A percentile compares a stretch with the other conserved stretches of the same genome.
Conservation (phyloP, 37 sponge, comb jelly and placozoan genomes). For the Diacarnus erythraeanus region DNA sequence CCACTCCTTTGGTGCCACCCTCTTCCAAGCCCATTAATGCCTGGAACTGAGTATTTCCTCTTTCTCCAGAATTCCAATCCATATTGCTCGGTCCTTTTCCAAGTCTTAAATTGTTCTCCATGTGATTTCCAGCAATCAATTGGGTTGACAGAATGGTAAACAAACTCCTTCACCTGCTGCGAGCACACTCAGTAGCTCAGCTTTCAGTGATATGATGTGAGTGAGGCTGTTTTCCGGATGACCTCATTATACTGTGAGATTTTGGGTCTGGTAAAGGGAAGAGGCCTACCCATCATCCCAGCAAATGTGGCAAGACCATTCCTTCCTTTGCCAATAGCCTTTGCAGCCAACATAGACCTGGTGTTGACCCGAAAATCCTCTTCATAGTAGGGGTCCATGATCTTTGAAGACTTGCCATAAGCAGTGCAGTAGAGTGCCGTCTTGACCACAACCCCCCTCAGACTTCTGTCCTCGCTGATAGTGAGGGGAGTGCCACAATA, state of each 20-base stretch:
- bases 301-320: neutral
- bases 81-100: neutral
- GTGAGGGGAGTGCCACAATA: neutral
- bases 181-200: no score
- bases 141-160: no score
- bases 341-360: neutral
- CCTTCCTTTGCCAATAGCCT: conserved; percentile 2
- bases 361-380: neutral
- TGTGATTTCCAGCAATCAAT: no score
- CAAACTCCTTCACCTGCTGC: no score
- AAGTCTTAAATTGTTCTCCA: no score
- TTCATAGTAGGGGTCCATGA: neutral
- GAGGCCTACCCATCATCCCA: neutral
- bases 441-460: neutral
- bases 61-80: no score
- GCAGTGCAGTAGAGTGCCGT: neutral
- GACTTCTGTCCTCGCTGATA: no score
- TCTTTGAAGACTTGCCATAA: neutral
- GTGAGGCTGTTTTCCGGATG: neutral
- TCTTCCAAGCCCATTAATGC: no score
- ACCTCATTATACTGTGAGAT: neutral
- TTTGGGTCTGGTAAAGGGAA: neutral
- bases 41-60: no score
- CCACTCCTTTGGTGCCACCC: no score
- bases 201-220: no score